phyloP scores from a whole-genome alignment of 2,797 vertebrate species.

The Sitta carolinensis region DNA sequence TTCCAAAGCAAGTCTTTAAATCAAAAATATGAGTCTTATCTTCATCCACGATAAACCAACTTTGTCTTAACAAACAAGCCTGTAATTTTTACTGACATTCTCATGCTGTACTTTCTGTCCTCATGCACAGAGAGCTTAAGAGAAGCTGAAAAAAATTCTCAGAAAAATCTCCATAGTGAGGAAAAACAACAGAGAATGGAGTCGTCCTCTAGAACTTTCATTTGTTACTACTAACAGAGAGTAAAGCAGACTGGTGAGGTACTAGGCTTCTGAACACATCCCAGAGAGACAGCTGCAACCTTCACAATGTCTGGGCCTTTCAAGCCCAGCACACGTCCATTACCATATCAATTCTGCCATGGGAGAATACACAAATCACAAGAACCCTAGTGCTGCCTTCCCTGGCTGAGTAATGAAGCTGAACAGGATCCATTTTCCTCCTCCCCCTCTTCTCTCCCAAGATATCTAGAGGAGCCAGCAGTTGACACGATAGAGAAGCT shows the following conservation, averaged over 20 bases:
- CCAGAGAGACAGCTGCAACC: not conserved
- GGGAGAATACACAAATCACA: not conserved
- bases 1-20: not conserved
- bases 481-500: not conserved
- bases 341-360: not conserved
- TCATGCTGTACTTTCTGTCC: not conserved
- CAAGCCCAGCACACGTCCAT: not conserved
- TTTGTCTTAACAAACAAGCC: not conserved
- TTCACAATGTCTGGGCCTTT: not conserved
- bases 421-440: not conserved
- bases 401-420: not conserved
- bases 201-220: not conserved
- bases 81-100: not conserved
- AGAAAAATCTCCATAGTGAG: not conserved
- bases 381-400: not conserved
- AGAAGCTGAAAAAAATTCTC: not conserved
- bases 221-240: not conserved
- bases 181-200: not conserved
- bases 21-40: not conserved
- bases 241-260: not conserved
- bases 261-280: not conserved
- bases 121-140: not conserved
- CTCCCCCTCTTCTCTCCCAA: not conserved
- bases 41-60: not conserved
- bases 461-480: not conserved